Conservation (phyloP, 2,888 invertebrate genomes). For the Maniola hyperantus region DNA sequence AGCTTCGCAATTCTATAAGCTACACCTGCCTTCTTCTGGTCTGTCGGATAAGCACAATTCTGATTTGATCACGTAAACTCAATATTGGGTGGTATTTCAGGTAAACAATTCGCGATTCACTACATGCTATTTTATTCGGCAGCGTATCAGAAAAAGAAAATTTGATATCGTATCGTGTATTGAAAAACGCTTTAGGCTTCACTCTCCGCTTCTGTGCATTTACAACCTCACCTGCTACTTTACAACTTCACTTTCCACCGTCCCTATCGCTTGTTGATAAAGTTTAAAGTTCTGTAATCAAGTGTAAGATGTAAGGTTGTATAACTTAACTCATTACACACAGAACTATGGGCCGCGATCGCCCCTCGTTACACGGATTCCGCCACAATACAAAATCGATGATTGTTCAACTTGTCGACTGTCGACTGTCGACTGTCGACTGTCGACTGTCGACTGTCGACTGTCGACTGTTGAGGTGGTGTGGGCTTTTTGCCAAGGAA, state of each 20-base stretch:
- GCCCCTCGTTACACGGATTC: conserved; percentile 47
- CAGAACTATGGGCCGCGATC: conserved; percentile 48
- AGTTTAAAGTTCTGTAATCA: conserved; percentile 8
- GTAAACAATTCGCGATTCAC: too few species aligned
- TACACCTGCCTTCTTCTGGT: too few species aligned
- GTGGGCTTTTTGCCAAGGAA: conserved; percentile 40
- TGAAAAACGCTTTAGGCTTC: conserved; percentile 6
- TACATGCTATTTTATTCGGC: too few species aligned
- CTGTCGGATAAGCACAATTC: too few species aligned
- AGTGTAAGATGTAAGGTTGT: conserved; percentile 26
- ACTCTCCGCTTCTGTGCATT: conserved; percentile 14
- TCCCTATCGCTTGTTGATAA: not conserved
- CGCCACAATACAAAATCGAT: conserved; percentile 52
- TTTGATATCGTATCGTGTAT: not conserved
- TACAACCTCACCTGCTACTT: conserved; percentile 20
- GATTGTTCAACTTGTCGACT: conserved; percentile 48
- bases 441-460: too few species aligned
- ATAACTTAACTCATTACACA: conserved; percentile 54
- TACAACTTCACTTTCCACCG: conserved; percentile 6
- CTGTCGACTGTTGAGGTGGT: conserved; percentile 43
- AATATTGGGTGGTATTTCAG: too few species aligned
- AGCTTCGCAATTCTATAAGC: too few species aligned
- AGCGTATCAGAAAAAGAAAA: too few species aligned
- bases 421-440: too few species aligned
- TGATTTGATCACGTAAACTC: too few species aligned